A percentile compares a stretch with the other conserved stretches of the same genome.
These are phyloP conservation scores for Petroica traversi DNA, from an alignment of 2,113 vertebrate species.

Conservation along the genomic window DNA sequence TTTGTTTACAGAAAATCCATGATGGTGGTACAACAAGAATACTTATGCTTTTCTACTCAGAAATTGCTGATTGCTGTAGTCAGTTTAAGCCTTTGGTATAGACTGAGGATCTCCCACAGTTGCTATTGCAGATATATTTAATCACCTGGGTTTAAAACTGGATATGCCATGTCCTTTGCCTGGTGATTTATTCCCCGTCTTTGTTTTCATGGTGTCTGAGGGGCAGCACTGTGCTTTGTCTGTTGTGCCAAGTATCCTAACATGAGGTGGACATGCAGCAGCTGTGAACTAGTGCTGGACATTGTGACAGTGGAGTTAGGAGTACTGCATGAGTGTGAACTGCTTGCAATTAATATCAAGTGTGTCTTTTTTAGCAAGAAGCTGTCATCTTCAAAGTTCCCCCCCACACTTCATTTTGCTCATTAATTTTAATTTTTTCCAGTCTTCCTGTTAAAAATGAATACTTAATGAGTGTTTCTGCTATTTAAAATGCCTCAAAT, in stretches of 20 bases:
- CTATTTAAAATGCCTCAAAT: conserved; percentile 65
- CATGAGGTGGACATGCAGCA: not conserved
- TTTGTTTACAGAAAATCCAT: not conserved
- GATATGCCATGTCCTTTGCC: not conserved
- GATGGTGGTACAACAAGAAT: not conserved
- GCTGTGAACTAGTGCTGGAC: not conserved
- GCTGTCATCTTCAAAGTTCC: conserved; percentile 53
- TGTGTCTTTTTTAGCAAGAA: conserved; percentile 44
- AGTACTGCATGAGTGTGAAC: not conserved
- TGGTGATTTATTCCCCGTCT: not conserved
- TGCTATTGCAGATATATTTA: not conserved
- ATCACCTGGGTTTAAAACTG: not conserved
- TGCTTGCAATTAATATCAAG: conserved; percentile 51
- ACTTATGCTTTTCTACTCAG: not conserved
- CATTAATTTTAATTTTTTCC: conserved; percentile 70
- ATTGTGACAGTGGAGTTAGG: not conserved
- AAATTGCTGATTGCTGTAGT: not conserved
- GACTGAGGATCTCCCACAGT: not conserved
- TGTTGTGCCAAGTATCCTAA: not conserved
- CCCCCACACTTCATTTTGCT: conserved; percentile 18
- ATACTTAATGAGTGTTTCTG: conserved; percentile 65
- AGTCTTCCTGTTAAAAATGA: conserved; percentile 68
- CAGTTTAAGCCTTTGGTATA: not conserved
- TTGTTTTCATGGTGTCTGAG: not conserved
- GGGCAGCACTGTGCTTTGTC: not conserved